These are phyloP conservation scores for Loripinus fragilis DNA, from an alignment of 2,888 invertebrate genomes.

Conservation along the genomic window DNA sequence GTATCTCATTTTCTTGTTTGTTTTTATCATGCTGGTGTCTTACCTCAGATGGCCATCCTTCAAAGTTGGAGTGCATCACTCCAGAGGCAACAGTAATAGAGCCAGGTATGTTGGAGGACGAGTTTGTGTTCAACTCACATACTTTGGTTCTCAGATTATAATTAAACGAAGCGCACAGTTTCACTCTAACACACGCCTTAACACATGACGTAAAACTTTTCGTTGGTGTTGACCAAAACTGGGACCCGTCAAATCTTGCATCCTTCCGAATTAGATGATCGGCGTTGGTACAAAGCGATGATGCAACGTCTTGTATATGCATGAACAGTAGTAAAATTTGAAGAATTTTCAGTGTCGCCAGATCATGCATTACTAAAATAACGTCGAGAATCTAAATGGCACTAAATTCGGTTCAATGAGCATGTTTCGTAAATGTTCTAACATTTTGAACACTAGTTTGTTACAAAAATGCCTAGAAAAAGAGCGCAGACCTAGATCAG, in stretches of 20 bases:
- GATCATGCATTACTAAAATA: too few relatives aligned
- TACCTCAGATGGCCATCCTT: background rate
- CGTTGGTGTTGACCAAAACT: background rate
- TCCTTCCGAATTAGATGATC: background rate
- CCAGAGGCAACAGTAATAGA: background rate
- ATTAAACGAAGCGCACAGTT: background rate
- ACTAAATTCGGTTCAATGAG: too few relatives aligned
- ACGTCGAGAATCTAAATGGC: too few relatives aligned
- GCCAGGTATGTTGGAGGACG: background rate
- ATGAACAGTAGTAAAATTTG: too few relatives aligned
- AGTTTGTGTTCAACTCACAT: background rate
- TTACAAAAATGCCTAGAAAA: background rate
- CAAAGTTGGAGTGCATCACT: background rate
- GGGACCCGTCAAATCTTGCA: background rate
- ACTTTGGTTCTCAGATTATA: background rate
- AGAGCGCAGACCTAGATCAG: background rate
- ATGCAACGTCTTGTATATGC: too few relatives aligned
- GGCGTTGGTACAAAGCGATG: slow-evolving; percentile 1
- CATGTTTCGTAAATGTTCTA: too few relatives aligned
- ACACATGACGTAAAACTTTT: background rate
- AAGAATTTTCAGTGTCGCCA: too few relatives aligned
- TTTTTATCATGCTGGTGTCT: too few relatives aligned
- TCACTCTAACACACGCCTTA: background rate
- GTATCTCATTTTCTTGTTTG: too few relatives aligned
- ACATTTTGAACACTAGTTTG: too few relatives aligned